Conservation (phyloP, 2,888 invertebrate species). For the Drosophila kanekoi region DNA sequence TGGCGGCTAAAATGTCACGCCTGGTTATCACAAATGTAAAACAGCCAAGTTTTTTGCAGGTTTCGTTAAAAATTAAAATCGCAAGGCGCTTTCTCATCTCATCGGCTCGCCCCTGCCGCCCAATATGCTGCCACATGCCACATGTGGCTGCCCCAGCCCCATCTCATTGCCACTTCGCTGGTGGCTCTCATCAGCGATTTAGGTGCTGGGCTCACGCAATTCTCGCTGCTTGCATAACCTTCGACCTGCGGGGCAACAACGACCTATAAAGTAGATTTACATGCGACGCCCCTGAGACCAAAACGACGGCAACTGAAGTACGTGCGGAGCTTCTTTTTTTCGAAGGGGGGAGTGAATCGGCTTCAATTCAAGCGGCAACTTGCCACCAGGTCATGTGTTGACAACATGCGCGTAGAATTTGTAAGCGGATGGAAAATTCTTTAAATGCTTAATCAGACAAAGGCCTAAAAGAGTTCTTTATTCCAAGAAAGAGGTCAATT, state of each 20-base stretch:
- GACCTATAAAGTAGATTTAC: conserved; percentile 64
- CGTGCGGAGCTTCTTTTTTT: background rate
- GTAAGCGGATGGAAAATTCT: background rate
- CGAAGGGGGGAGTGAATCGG: conserved; percentile 1
- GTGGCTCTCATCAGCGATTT: conserved; percentile 63
- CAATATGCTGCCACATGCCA: conserved; percentile 29
- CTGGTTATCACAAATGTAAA: conserved; percentile 58
- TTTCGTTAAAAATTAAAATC: conserved; percentile 77
- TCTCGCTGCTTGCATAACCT: conserved; percentile 58
- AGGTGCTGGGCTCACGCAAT: conserved; percentile 68
- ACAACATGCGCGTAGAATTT: conserved; percentile 2
- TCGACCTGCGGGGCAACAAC: conserved; percentile 40
- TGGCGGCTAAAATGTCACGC: conserved; percentile 50
- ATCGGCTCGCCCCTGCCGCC: conserved; percentile 16
- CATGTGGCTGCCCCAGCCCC: conserved; percentile 9
- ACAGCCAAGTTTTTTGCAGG: conserved; percentile 29
- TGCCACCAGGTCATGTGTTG: conserved; percentile 3
- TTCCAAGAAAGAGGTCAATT: too few species aligned
- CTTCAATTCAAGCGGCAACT: conserved; percentile 15
- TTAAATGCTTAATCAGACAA: background rate
- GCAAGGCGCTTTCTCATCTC: conserved; percentile 52
- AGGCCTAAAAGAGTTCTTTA: too few species aligned
- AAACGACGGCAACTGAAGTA: background rate
- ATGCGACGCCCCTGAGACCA: conserved; percentile 68
- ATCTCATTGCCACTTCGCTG: conserved; percentile 16